Evolutionary conservation across 2,888 invertebrate species (phyloP).

Genomic region (Acanthosepion esculentum): DNA sequence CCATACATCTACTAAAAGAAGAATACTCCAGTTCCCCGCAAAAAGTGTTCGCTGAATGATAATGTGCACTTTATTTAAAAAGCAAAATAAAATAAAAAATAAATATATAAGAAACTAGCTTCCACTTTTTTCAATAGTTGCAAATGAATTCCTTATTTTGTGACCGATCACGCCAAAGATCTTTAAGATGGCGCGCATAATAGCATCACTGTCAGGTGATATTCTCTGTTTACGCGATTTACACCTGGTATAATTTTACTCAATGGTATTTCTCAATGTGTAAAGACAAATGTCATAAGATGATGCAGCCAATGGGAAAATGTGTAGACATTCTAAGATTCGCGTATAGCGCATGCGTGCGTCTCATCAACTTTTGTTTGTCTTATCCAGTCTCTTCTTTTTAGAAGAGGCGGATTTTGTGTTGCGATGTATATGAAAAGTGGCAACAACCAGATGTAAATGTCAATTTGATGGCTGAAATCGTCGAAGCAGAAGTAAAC

Average conservation of each 20-base stretch:
- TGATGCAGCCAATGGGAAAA: background rate
- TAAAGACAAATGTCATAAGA: background rate
- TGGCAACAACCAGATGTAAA: background rate
- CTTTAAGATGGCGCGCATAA: background rate
- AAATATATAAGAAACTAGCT: background rate
- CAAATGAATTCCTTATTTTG: background rate
- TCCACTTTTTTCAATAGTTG: background rate
- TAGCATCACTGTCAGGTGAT: background rate
- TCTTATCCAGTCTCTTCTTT: background rate
- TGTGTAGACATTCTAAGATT: background rate
- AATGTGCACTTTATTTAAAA: background rate
- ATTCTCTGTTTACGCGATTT: background rate
- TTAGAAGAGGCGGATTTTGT: background rate
- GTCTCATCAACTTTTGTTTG: background rate
- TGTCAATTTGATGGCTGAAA: background rate
- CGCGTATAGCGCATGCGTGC: background rate
- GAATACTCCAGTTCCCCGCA: background rate
- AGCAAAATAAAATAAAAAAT: background rate
- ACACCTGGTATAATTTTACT: slow-evolving; percentile 7
- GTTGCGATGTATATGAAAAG: background rate
- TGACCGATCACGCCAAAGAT: slow-evolving; percentile 33
- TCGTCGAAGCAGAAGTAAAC: background rate
- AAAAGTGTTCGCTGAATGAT: background rate
- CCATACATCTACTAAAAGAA: background rate
- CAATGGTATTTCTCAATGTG: background rate